These are phyloP conservation scores for Rhopalosiphum nymphaeae DNA, from an alignment of 2,888 invertebrate species.

Conservation along the genomic window DNA sequence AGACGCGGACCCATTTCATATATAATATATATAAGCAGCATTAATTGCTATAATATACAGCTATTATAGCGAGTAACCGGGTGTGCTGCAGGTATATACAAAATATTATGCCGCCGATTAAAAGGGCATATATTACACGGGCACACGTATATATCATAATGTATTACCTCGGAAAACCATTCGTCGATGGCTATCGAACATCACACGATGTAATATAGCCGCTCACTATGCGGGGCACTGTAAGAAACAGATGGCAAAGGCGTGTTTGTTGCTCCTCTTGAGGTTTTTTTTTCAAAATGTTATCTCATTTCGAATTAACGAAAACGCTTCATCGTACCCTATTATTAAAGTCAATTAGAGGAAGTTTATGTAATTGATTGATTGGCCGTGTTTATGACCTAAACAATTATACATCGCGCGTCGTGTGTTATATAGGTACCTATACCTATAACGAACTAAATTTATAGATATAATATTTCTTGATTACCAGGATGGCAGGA, in stretches of 20 bases:
- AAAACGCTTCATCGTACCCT: constrained; percentile 20
- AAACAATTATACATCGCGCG: neutral
- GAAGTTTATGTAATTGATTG: constrained; percentile 51
- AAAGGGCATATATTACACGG: constrained; percentile 18
- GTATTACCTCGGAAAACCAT: neutral
- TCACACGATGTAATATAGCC: neutral
- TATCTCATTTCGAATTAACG: constrained; percentile 14
- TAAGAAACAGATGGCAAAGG: constrained; percentile 26
- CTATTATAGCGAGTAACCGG: neutral
- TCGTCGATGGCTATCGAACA: constrained; percentile 5
- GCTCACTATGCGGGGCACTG: neutral
- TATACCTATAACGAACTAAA: neutral
- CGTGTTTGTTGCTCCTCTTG: neutral
- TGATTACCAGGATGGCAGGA: neutral
- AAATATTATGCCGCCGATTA: constrained; percentile 16
- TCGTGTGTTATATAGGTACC: neutral
- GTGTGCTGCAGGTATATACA: neutral
- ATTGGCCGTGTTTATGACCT: neutral
- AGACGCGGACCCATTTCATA: constrained; percentile 12
- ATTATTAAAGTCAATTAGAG: constrained; percentile 52
- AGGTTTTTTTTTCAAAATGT: neutral
- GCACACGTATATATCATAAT: neutral
- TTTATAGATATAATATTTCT: neutral
- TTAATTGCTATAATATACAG: neutral
- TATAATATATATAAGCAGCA: neutral